Percentiles rank a stretch among this genome's conserved stretches.
Evolutionary conservation across 2,888 invertebrate species (phyloP).

Genomic region (Saturnia pavonia): DNA sequence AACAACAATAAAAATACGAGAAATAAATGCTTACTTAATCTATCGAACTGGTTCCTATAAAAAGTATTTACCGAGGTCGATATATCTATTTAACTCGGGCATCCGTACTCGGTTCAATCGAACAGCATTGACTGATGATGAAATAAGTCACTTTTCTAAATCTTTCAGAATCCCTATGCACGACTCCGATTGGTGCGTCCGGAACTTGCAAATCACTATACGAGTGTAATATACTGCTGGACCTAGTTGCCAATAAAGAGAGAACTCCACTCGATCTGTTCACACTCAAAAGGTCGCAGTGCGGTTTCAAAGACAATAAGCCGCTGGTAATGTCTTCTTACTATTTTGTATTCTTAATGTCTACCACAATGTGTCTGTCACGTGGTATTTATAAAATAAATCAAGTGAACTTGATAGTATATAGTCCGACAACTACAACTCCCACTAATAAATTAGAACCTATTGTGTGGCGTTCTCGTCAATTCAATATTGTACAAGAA

Average conservation of each 20-base stretch:
- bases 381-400: no score
- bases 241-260: conserved; percentile 44
- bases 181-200: conserved; percentile 54
- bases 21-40: no score
- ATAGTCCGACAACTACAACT: no score
- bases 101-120: neutral
- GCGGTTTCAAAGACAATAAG: conserved; percentile 47
- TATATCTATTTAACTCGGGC: no score
- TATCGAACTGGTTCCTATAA: no score
- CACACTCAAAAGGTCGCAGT: conserved; percentile 54
- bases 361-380: no score
- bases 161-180: conserved; percentile 47
- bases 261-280: conserved; percentile 64
- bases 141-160: conserved; percentile 20
- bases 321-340: conserved; percentile 47
- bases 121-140: neutral
- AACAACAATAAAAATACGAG: no score
- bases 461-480: no score
- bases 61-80: no score
- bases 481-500: no score
- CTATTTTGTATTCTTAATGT: neutral
- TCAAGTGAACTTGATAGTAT: no score
- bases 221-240: conserved; percentile 57
- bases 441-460: no score
- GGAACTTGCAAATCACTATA: conserved; percentile 66